These are phyloP conservation scores for Lophius piscatorius DNA, from an alignment of 2,113 vertebrate genomes.

Conservation along the genomic window DNA sequence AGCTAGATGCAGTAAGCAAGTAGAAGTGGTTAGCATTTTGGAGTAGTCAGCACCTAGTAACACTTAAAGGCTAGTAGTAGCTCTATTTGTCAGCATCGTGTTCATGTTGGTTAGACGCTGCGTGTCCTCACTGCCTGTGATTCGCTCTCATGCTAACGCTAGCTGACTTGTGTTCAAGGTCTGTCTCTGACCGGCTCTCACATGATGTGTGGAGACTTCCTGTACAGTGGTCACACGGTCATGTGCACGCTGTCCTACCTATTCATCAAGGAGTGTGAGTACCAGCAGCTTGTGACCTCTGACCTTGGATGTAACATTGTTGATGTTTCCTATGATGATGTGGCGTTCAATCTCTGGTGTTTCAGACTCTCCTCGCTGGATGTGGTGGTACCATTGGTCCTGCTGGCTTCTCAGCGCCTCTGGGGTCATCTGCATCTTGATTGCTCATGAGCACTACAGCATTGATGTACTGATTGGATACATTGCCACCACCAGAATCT, in stretches of 20 bases:
- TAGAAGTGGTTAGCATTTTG: too few species aligned
- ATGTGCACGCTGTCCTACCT: constrained; percentile 91
- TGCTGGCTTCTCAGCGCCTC: constrained; percentile 91
- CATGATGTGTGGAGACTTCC: constrained; percentile 93
- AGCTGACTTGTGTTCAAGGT: constrained; percentile 31
- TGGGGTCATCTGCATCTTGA: constrained; percentile 89
- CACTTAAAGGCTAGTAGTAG: too few species aligned
- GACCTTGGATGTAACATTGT: too few species aligned
- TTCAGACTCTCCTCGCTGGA: constrained; percentile 89
- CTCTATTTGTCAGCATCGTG: too few species aligned
- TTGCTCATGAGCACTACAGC: constrained; percentile 95
- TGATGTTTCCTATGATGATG: too few species aligned
- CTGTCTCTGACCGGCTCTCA: constrained; percentile 78
- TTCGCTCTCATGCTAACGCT: too few species aligned
- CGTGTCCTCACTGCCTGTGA: too few species aligned
- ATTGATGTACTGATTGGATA: constrained; percentile 93
- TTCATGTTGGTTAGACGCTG: too few species aligned
- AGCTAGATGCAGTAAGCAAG: too few species aligned
- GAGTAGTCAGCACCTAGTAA: too few species aligned
- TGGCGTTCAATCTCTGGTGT: neutral
- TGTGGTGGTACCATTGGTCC: constrained; percentile 91
- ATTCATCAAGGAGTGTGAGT: constrained; percentile 98
- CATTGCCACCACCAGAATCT: constrained; percentile 88
- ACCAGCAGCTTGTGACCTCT: too few species aligned
- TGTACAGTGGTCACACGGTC: constrained; percentile 97